Conservation (phyloP, 2,113 vertebrate genomes). For the Pterophyllum scalare region DNA sequence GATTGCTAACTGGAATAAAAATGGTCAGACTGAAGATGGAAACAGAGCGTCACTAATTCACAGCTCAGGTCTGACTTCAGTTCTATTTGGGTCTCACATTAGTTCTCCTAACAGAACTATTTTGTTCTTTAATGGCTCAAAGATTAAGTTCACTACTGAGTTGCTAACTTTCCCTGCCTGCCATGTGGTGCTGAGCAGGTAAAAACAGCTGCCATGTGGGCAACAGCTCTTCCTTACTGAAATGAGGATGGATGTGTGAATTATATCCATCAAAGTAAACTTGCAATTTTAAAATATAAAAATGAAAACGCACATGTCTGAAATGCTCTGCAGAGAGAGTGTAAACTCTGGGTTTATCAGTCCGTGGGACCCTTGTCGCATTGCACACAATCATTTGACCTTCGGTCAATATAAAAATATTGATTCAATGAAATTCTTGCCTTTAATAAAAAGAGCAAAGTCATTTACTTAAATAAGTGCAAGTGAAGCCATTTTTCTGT, state of each 20-base stretch:
- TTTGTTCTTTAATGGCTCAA: neutral
- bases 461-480: neutral
- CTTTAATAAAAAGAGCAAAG: neutral
- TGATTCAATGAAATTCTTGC: neutral
- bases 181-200: neutral
- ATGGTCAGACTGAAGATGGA: neutral
- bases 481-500: neutral
- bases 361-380: neutral
- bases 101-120: too few relatives aligned
- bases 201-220: neutral
- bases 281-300: neutral
- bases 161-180: neutral
- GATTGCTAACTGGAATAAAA: neutral
- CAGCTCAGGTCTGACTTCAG: neutral
- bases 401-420: neutral
- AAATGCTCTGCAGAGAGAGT: neutral
- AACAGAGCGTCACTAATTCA: neutral
- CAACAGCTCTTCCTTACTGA: too few relatives aligned
- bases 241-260: neutral
- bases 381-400: neutral
- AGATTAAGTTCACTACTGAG: neutral
- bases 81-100: too few relatives aligned
- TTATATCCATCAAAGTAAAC: neutral
- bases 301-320: neutral
- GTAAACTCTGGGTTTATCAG: neutral